Evolutionary conservation across 2,797 vertebrate species (phyloP), one percentile per base, ranked within the genome.

Genomic region (Falco novaeseelandiae): DNA sequence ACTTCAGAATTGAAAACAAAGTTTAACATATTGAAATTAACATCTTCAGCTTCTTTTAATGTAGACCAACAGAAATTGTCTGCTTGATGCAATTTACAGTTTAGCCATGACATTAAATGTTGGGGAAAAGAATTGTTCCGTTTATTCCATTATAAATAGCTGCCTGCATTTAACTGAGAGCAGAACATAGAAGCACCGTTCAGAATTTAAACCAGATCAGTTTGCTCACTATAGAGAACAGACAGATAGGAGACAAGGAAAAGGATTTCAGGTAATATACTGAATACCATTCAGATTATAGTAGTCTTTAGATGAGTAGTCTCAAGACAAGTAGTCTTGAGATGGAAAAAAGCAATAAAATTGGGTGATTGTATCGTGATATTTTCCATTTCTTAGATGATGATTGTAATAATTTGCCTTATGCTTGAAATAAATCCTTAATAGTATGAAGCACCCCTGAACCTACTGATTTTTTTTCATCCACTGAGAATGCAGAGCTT

Each of bases 201-300:
- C 98, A 0, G 94, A 95, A 62, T 98, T 98, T 91, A 97, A 98
- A 48, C 27, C 96, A 1, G 95, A 98, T 0, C 98, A 98, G 14
- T 99, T 98, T 96, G 98, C 98, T 0, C 97, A 98, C 34, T 99
- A 97, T 91, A 98, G 99, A 27, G 99, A 99, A 80, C 98, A 98
- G 98, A 98, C 98, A 98, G 98, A 99, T 2, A 99, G 99, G 98
- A 99, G 97, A 98, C 98, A 10, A 98, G 98, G 51, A 99, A 98
- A 83, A 97, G 98, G 88, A 98, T 51, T 25, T 97, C 98, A 81
- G 99, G 99, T 99, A 66, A 90, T 86, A 14, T 1, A 38, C 3
- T 36, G 26, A 51, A 85, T 62, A 26, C 13, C 8, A 36, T 29
- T 63, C 62, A 52, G 20, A 25, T 40, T 58, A 74, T 42, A 38